Base-by-base conservation (phyloP, 2,113 vertebrate species). In the Phodopus roborovskii region DNA sequence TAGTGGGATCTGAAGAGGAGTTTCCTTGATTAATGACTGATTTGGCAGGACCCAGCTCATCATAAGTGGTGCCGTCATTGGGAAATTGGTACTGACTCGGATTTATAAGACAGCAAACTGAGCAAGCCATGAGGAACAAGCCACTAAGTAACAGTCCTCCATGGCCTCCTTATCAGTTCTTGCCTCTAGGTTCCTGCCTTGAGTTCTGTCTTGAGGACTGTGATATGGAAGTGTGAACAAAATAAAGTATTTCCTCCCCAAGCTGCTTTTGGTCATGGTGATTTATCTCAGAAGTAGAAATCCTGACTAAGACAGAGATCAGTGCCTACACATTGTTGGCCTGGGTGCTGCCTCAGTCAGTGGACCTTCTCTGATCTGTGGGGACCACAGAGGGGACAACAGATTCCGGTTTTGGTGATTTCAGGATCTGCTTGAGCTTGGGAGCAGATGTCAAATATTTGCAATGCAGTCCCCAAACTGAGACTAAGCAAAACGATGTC, bases 291-390 rank as follows among this genome's bases (percentile, higher is more conserved):
- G n/a, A 62, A n/a, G 16, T 83, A 42, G 79, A 42, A 60, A 26
- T 22, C 58, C n/a, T 62, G 26, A 16, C 79, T 39, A 16, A 60
- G 56, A 39, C 56, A 60, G n/a, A n/a, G 3, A 73, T 66, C 19
- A 64, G 9, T 64, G n/a, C 22, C 50, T 45, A 1, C 2, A 64
- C 42, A 87, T 26, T 68, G 48, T 42, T 28, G 12, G n/a, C 20
- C 17, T 2, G 3, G 13, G 7, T 56, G 33, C n/a, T 4, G 0
- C 1, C 22, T 6, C 4, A 36, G 8, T 71, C 39, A 19, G 15
- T 3, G 1, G 36, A 15, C 10, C 11, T 20, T 88, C 28, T 33
- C 11, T 64, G 56, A 9, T n/a, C 62, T 22, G 10, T 2, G 1
- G 30, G 26, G 36, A 42, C 13, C 22, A 24, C 16, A 10, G 17